These are phyloP conservation scores for Acinonyx jubatus DNA, from an alignment of 2,113 vertebrate species.

Conservation along the genomic window DNA sequence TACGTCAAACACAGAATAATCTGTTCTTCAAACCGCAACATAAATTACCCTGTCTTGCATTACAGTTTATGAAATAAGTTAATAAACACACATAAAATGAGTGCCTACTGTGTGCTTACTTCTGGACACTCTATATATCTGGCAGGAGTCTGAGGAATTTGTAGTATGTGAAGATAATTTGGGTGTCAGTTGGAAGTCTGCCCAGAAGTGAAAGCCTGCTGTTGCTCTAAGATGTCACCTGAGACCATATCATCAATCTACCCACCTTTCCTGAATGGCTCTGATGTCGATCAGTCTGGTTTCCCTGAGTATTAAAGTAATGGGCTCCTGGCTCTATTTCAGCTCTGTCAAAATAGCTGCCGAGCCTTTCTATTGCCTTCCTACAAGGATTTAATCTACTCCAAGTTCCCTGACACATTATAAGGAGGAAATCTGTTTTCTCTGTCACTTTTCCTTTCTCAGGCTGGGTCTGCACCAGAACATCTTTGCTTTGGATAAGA, in stretches of 20 bases:
- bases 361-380: conserved; percentile 65
- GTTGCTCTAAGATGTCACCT: conserved; percentile 58
- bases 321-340: conserved; percentile 71
- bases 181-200: conserved; percentile 65
- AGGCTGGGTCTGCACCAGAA: conserved; percentile 59
- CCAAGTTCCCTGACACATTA: conserved; percentile 75
- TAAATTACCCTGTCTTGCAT: not conserved
- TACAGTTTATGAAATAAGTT: not conserved
- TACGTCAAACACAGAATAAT: not conserved
- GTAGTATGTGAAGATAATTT: not conserved
- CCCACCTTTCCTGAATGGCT: conserved; percentile 60
- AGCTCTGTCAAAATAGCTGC: conserved; percentile 72
- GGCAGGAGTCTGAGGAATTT: not conserved
- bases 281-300: conserved; percentile 56
- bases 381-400: conserved; percentile 77
- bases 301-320: conserved; percentile 75
- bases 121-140: not conserved
- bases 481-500: conserved; percentile 72
- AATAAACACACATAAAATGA: not conserved
- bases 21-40: not conserved
- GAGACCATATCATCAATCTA: conserved; percentile 74
- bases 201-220: conserved; percentile 62
- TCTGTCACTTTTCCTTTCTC: conserved; percentile 76
- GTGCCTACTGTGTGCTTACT: not conserved
- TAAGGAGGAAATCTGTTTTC: conserved; percentile 76